A percentile compares a stretch with the other conserved stretches of the same genome.
These are phyloP conservation scores for Coremacera marginata DNA, from an alignment of 2,888 invertebrate species.

Conservation along the genomic window DNA sequence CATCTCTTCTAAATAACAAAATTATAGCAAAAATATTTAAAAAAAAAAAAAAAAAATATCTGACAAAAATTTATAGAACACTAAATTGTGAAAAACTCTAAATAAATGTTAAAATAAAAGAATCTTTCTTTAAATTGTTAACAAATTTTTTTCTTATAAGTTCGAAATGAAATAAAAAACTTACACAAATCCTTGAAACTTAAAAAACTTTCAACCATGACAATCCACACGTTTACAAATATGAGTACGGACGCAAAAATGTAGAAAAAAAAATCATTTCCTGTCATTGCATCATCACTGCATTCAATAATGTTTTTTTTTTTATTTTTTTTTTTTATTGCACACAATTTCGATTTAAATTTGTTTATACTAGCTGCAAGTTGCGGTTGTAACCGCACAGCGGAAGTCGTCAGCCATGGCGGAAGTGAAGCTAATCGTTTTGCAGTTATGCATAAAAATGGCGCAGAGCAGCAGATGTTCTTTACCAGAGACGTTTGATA, in stretches of 20 bases:
- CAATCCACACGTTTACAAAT: slow-evolving; percentile 6
- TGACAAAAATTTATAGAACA: too few relatives aligned
- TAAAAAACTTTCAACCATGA: background rate
- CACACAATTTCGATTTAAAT: slow-evolving; percentile 5
- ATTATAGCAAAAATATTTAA: too few relatives aligned
- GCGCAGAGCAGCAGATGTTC: slow-evolving; percentile 11
- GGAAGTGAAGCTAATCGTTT: slow-evolving; percentile 56
- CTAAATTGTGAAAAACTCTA: too few relatives aligned
- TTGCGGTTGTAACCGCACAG: background rate
- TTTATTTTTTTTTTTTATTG: background rate
- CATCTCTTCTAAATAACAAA: too few relatives aligned
- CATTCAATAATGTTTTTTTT: background rate
- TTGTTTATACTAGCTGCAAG: slow-evolving; percentile 3
- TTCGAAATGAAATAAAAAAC: too few relatives aligned
- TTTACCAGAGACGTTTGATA: background rate
- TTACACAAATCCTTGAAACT: too few relatives aligned
- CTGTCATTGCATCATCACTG: too few relatives aligned
- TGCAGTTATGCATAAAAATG: slow-evolving; percentile 47
- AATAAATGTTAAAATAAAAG: too few relatives aligned
- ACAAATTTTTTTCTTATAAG: too few relatives aligned
- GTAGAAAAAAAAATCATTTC: background rate
- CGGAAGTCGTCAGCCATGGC: slow-evolving; percentile 4
- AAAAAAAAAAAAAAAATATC: too few relatives aligned
- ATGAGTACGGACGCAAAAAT: background rate
- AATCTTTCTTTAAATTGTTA: too few relatives aligned